These are phyloP conservation scores for Rhizoglyphus robini DNA, from an alignment of 1,140 invertebrate genomes.

Conservation along the genomic window DNA sequence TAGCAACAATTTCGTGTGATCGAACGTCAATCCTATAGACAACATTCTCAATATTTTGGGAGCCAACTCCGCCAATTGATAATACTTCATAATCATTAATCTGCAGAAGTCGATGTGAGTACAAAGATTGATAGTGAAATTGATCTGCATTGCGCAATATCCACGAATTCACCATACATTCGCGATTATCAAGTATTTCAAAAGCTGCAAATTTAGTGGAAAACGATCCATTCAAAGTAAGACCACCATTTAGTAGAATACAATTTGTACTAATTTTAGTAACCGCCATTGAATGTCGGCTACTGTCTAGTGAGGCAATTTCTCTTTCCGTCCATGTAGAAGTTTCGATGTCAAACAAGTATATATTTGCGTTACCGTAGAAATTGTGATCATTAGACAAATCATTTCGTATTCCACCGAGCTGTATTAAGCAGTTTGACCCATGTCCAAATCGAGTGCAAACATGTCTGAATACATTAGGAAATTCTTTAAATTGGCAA, in stretches of 20 bases:
- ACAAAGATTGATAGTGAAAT: not conserved
- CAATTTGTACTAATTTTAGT: not conserved
- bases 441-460: not conserved
- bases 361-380: not conserved
- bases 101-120: not conserved
- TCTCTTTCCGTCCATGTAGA: not conserved
- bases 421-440: not conserved
- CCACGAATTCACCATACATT: not conserved
- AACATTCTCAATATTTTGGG: not conserved
- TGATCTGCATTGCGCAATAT: not conserved
- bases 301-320: not conserved
- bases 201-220: not conserved
- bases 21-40: not conserved
- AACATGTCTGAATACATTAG: not conserved
- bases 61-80: not conserved
- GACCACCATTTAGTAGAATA: not conserved
- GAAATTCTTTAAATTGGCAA: not conserved
- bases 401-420: not conserved
- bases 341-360: not conserved
- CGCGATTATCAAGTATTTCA: not conserved
- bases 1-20: not conserved
- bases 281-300: not conserved
- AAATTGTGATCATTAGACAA: not conserved
- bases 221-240: not conserved
- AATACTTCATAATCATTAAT: constrained; percentile 5